Base-by-base conservation (phyloP, 1,140 invertebrate species). In the Ctenoplectra terminalis region DNA sequence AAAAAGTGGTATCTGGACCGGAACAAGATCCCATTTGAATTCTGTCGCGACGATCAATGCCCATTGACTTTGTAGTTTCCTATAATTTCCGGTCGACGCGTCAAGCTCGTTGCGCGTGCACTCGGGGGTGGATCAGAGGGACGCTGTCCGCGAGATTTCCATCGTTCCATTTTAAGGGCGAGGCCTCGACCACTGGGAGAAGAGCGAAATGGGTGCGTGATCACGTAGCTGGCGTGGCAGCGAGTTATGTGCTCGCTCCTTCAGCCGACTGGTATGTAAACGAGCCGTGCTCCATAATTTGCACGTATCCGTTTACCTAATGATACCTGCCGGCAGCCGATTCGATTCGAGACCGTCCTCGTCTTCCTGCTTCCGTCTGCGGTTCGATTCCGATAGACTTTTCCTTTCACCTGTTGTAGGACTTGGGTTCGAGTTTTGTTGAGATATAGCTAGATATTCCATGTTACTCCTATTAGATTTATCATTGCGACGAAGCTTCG, bases 221-320 rank as follows among this genome's bases (percentile, higher is more conserved):
- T 58, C 66, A 58, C 76, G 76, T 48, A 56, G 17, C 43, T 26
- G 20, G 8, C 70, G 63, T 31, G 64, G 8, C 40, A 13, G 11
- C 31, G 75, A 70, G 40, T 70, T 78, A 78, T 78, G 43, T 31
- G 75, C 29, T 46, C 63, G 63, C 43, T 66, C 31, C 64, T 69
- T 69, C 52, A 26, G 17, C 17, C 26, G 40, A 69, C 52, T 26
- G 40, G 64, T 77, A 69, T 69, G 64, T 69, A 77, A 77, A 77
- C 75, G 63, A 70, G 75, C n/a, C 37, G 26, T n/a, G 26, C 75
- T 34, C 75, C 29, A 46, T 70, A 78, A 78, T 78, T 77, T n/a
- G 50, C 75, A 23, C 66, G 75, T 77, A 77, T 69, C 52, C 75
- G 75, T 77, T 77, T 46, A 70, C 54, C 54, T 70, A 78, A 78